phyloP scores from a whole-genome alignment of 2,113 vertebrate genomes.

The Ptychochromis oligacanthus region DNA sequence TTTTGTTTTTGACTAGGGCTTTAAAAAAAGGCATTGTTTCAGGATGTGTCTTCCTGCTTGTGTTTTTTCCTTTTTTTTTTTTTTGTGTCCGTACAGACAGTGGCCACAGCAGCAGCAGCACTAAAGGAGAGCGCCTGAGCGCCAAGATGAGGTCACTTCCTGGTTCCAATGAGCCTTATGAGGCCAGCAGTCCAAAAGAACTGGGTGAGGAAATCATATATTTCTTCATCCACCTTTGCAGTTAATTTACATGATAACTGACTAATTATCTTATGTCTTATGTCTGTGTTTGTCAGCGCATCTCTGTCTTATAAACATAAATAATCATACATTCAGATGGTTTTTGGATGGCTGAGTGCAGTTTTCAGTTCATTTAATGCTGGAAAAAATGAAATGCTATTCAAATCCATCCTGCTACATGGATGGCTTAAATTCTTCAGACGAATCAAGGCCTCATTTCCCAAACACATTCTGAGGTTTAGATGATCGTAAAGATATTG shows the following conservation, averaged over 20 bases:
- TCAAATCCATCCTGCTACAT: background rate
- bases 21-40: background rate
- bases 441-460: background rate
- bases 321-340: background rate
- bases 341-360: background rate
- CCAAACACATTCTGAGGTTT: background rate
- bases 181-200: constrained; percentile 87
- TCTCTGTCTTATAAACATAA: background rate
- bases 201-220: constrained; percentile 79
- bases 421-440: background rate
- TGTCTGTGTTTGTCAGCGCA: background rate
- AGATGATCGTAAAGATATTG: background rate
- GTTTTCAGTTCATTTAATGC: background rate
- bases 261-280: background rate
- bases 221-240: background rate
- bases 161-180: constrained; percentile 87
- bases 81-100: constrained; percentile 79
- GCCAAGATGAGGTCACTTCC: constrained; percentile 87
- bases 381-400: no score
- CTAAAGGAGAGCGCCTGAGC: constrained; percentile 87
- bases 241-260: background rate
- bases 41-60: background rate
- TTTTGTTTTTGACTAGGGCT: background rate
- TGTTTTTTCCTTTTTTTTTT: background rate
- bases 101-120: constrained; percentile 81